Conservation (phyloP, 2,888 invertebrate genomes). For the Stratiomys singularior region DNA sequence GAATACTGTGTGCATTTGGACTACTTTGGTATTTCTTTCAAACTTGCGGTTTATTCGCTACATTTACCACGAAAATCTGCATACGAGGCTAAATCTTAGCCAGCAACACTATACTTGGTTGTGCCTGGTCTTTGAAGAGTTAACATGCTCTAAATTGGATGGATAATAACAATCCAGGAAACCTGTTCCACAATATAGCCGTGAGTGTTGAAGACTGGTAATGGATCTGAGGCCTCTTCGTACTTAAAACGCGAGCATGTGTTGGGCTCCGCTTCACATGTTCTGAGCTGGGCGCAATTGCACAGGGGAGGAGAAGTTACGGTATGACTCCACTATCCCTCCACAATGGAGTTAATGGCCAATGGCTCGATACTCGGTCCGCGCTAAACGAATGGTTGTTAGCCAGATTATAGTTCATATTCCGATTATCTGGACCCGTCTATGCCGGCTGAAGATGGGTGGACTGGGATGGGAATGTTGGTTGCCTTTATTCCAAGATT, state of each 20-base stretch:
- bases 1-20: too few relatives aligned
- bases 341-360: constrained; percentile 27
- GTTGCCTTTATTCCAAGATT: constrained; percentile 18
- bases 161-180: constrained; percentile 41
- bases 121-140: neutral
- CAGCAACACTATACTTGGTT: constrained; percentile 12
- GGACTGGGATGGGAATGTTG: neutral
- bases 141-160: constrained; percentile 46
- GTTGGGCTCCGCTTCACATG: constrained; percentile 10
- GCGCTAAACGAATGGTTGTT: neutral
- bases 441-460: neutral
- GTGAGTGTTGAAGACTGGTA: constrained; percentile 45
- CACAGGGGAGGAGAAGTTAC: neutral
- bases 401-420: constrained; percentile 22
- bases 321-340: neutral
- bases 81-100: too few relatives aligned
- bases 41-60: too few relatives aligned
- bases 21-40: too few relatives aligned
- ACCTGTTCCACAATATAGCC: constrained; percentile 40
- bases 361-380: neutral
- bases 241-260: constrained; percentile 33
- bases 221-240: constrained; percentile 38
- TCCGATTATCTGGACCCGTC: neutral
- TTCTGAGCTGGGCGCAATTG: neutral
- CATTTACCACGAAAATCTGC: too few relatives aligned